Percentiles rank a stretch among this genome's conserved stretches.
phyloP scores from a whole-genome alignment of 2,113 vertebrate species.

The Cyprinodon tularosa region DNA sequence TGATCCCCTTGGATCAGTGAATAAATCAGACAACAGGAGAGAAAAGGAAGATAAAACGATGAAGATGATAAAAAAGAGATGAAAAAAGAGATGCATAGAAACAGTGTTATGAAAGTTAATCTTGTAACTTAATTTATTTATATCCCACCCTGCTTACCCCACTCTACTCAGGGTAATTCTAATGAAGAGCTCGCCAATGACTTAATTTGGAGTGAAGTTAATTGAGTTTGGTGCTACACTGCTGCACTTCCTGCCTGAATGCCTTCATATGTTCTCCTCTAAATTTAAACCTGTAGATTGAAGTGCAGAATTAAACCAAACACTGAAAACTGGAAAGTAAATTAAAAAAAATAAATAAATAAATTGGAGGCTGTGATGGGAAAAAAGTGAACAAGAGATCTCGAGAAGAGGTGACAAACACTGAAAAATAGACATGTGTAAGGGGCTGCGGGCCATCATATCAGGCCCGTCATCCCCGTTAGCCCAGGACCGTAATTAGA shows the following conservation, averaged over 20 bases:
- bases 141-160: conserved; percentile 46
- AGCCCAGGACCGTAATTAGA: conserved; percentile 97
- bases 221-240: conserved; percentile 90
- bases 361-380: conserved; percentile 39
- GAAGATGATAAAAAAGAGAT: conserved; percentile 4
- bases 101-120: conserved; percentile 66
- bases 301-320: conserved; percentile 34
- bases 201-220: conserved; percentile 89
- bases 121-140: conserved; percentile 67
- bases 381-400: conserved; percentile 52
- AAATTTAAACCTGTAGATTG: conserved; percentile 30
- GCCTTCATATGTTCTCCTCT: conserved; percentile 80
- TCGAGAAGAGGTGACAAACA: conserved; percentile 63
- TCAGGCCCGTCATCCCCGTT: conserved; percentile 84
- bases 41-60: conserved; percentile 16
- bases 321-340: conserved; percentile 32
- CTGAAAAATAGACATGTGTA: conserved; percentile 67
- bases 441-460: conserved; percentile 83
- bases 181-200: conserved; percentile 85
- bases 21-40: conserved; percentile 65
- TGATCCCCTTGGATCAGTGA: conserved; percentile 54
- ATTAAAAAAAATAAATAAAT: conserved; percentile 36
- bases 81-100: conserved; percentile 17
- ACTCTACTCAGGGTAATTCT: conserved; percentile 77
- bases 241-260: conserved; percentile 87